phyloP scores from a whole-genome alignment of 1,140 invertebrate genomes.

The Drosophila cardini region DNA sequence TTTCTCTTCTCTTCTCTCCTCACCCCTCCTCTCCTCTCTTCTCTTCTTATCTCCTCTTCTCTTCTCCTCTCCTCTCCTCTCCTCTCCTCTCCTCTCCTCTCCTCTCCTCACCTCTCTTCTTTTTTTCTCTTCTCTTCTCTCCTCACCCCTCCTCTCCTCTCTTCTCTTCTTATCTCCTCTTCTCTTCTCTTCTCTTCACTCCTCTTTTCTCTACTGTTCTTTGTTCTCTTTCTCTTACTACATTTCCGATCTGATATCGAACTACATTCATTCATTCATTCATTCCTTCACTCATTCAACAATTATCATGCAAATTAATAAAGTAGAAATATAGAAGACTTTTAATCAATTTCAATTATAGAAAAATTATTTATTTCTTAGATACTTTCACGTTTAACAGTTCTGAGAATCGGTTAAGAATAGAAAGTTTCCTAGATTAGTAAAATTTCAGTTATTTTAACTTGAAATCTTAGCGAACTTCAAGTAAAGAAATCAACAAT shows the following conservation, averaged over 20 bases:
- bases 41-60: constrained; percentile 21
- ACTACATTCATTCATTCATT: constrained; percentile 6
- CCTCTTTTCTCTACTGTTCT: not conserved
- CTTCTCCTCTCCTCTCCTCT: no score
- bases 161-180: not conserved
- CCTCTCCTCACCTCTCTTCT: constrained; percentile 1
- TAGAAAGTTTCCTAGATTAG: constrained; percentile 15
- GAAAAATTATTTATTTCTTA: constrained; percentile 9
- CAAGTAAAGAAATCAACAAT: not conserved
- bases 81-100: no score
- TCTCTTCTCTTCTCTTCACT: no score
- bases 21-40: not conserved
- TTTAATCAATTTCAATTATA: constrained; percentile 41
- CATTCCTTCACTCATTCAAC: constrained; percentile 6
- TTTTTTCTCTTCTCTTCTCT: constrained; percentile 10
- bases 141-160: no score
- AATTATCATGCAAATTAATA: constrained; percentile 50
- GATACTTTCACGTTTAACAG: constrained; percentile 29
- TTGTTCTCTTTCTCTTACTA: no score
- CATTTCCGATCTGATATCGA: constrained; percentile 40
- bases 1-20: constrained; percentile 5
- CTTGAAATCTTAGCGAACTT: no score
- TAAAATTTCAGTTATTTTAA: not conserved
- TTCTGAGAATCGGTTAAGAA: constrained; percentile 9
- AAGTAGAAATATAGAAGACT: constrained; percentile 3